Conservation (phyloP, 2,797 vertebrate genomes). For the Miichthys miiuy region DNA sequence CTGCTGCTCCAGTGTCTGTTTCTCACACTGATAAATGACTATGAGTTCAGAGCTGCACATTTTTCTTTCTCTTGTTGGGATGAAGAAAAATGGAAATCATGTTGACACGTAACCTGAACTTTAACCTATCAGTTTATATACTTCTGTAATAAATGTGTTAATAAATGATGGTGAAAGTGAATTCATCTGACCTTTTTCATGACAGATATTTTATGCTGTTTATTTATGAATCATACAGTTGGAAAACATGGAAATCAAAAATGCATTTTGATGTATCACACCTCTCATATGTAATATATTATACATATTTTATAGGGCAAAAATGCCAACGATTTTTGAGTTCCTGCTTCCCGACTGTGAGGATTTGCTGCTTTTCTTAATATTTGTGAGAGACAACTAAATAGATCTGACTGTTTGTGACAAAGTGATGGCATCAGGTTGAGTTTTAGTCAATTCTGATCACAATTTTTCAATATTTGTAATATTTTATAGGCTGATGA, state of each 20-base stretch:
- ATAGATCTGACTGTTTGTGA: not conserved
- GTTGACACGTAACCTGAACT: conserved; percentile 1
- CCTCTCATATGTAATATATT: not conserved
- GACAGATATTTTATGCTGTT: not conserved
- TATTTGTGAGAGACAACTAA: not conserved
- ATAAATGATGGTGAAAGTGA: not conserved
- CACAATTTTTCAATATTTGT: not conserved
- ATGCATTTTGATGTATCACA: not conserved
- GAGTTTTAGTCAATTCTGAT: not conserved
- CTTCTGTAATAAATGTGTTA: too few relatives aligned
- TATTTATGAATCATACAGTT: not conserved
- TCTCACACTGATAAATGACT: conserved; percentile 26
- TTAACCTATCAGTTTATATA: not conserved
- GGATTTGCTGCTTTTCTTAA: not conserved
- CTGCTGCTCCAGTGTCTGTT: not conserved
- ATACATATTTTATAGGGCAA: too few relatives aligned
- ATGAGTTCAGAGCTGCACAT: conserved; percentile 2
- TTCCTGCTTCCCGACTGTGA: not conserved
- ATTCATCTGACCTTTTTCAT: not conserved
- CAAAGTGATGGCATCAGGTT: not conserved
- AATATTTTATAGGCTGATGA: not conserved
- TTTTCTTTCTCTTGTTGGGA: not conserved
- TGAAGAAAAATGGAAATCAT: not conserved
- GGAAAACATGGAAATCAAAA: not conserved
- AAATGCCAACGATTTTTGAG: too few relatives aligned